Base-by-base conservation (phyloP, 2,113 vertebrate genomes). In the Promerops cafer region DNA sequence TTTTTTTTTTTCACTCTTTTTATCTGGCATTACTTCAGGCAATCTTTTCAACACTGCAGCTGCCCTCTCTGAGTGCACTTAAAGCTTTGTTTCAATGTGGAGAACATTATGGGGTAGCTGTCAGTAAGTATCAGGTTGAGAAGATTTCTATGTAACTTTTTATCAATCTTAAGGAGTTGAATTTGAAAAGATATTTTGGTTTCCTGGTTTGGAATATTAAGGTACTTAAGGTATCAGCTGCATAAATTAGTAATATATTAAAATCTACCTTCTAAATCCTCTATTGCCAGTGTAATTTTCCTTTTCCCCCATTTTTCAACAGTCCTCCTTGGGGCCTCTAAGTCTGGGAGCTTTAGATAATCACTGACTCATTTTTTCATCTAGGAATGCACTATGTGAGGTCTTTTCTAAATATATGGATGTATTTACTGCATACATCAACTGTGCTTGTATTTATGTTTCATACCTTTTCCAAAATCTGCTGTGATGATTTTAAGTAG, bases 391-490 rank as follows among this genome's bases (percentile, higher is more conserved):
- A 80, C 92, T 93, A 33, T 20, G 22, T 65, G 52, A 77, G 45
- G 27, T 89, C 68, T 78, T 93, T 92, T 92, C 91, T 71, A 94
- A 92, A 92, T 91, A 87, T 90, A 81, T 37, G 39, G 9, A 39
- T 63, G 27, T 89, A 77, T 93, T 97, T 94, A 92, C 83, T 89
- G 86, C 64, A 90, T 68, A 56, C 47, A 71, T 93, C 56, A 90
- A 30, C 83, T 81, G 35, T 84, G 77, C 69, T 92, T 87, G 33
- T 78, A 89, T 74, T 77, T 80, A 40, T 86, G 74, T 81, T 86
- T 71, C 85, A 60, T 93, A 95, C 82, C 83, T 93, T 85, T 90
- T 83, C 60, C 37, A 92, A 93, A 94, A 90, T 64, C 88, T 75
- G 74, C 28, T 66, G 33, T 26, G 64, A 72, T 72, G 40, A 75